Base-by-base conservation (phyloP, 1,140 invertebrate species). In the Bradynema listronoti region DNA sequence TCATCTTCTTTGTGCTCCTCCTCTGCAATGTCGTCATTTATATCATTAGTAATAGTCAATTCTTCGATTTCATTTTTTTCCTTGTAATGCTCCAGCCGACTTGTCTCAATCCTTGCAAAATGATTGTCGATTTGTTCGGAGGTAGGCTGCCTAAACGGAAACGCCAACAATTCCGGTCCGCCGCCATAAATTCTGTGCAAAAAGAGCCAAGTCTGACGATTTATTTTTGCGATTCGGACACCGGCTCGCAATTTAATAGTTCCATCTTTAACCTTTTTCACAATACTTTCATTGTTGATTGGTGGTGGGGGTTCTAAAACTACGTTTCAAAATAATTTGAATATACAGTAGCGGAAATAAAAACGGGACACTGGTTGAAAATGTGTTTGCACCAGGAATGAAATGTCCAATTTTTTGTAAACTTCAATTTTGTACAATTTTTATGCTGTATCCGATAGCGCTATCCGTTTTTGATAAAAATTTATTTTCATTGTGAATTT, bases 161-260 rank as follows among this genome's bases (percentile, higher is more conserved):
- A 19, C 9, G 9, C 22, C 19, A 43, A 43, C 42, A 43, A 19
- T 32, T 61, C 59, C 29, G 61, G 61, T 5, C 61, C 61, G 16
- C 61, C 61, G 30, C 61, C 61, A 43, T 63, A 63, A 32, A 55
- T 56, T 29, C 34, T 19, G 19, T 56, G 49, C 9, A 63, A 56
- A 43, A 65, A 63, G 2, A 32, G 41, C 61, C 61, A 63, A 27
- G 27, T 27, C 24, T 63, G 60, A 22, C 61, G 41, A 3, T 45
- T 63, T 14, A 63, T 19, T 2, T 4, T 34, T 39, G 29, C 24
- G 30, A 25, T 63, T 16, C 64, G 63, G 30, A 27, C 33, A 11
- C 47, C 46, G 19, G 25, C 11, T 2, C 50, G 30, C 56, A 61
- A 36, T 22, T 58, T 56, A 19, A 32, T 29, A 11, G 33, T 56